phyloP scores from a whole-genome alignment of 2,113 vertebrate genomes.

The Lutjanus erythropterus region DNA sequence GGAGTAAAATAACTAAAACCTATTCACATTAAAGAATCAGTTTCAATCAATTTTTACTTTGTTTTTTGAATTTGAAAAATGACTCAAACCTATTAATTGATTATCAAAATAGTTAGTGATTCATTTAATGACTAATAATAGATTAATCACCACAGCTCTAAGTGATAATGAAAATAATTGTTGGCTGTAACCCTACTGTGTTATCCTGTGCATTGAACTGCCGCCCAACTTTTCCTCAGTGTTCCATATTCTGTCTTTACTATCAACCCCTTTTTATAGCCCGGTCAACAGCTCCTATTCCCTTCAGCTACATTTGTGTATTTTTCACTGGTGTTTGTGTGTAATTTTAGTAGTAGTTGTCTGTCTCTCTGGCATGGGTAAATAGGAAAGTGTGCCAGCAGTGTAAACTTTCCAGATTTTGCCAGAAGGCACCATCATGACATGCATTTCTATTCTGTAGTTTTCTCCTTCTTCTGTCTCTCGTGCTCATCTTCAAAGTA shows the following conservation, averaged over 20 bases:
- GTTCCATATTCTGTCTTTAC: not conserved
- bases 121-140: no score
- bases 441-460: slow-evolving; percentile 40
- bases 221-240: not conserved
- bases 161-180: no score
- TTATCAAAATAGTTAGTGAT: no score
- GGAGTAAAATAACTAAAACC: no score
- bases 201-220: not conserved
- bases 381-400: slow-evolving; percentile 44
- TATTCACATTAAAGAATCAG: no score
- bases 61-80: no score
- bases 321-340: slow-evolving; percentile 36
- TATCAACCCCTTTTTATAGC: slow-evolving; percentile 6
- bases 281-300: slow-evolving; percentile 4
- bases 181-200: no score
- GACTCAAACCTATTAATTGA: no score
- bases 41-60: no score
- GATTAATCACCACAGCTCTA: no score
- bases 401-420: slow-evolving; percentile 37
- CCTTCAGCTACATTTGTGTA: not conserved
- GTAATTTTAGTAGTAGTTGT: slow-evolving; percentile 41
- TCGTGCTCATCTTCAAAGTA: slow-evolving; percentile 67
- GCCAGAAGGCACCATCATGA: slow-evolving; percentile 46
- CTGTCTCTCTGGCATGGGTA: slow-evolving; percentile 28
- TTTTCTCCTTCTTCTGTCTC: slow-evolving; percentile 47